Percentiles rank a stretch among this genome's conserved stretches.
These are phyloP conservation scores for Steinernema feltiae DNA, from an alignment of 1,140 invertebrate species.

Conservation along the genomic window DNA sequence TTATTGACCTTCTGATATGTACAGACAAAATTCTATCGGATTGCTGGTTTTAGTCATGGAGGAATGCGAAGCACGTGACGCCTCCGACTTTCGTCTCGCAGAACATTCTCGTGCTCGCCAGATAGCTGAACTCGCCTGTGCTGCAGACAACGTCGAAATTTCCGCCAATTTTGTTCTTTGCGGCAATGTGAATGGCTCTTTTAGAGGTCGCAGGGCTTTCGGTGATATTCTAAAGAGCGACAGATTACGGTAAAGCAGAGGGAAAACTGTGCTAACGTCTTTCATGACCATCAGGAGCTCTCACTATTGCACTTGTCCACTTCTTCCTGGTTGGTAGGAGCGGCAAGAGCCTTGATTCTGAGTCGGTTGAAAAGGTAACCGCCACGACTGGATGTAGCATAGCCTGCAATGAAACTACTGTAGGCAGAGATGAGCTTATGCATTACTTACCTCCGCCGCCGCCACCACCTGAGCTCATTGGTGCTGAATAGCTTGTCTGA, in stretches of 20 bases:
- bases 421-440: background rate
- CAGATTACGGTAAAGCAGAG: background rate
- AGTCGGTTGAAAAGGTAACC: background rate
- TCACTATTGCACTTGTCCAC: background rate
- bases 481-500: background rate
- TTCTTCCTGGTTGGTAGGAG: background rate
- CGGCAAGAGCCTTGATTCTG: background rate
- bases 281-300: slow-evolving; percentile 8
- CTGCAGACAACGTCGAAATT: slow-evolving; percentile 8
- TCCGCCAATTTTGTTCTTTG: background rate
- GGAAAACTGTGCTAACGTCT: background rate
- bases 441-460: background rate
- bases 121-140: background rate
- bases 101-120: background rate
- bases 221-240: background rate
- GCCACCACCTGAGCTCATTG: background rate
- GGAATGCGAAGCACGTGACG: slow-evolving; percentile 1
- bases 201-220: background rate
- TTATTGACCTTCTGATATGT: background rate
- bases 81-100: slow-evolving; percentile 5
- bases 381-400: background rate
- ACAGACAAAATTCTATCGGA: background rate
- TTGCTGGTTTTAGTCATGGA: background rate
- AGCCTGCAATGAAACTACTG: background rate
- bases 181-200: background rate